Evolutionary conservation across 2,888 invertebrate genomes (phyloP).

Genomic region (Molorchus minor): DNA sequence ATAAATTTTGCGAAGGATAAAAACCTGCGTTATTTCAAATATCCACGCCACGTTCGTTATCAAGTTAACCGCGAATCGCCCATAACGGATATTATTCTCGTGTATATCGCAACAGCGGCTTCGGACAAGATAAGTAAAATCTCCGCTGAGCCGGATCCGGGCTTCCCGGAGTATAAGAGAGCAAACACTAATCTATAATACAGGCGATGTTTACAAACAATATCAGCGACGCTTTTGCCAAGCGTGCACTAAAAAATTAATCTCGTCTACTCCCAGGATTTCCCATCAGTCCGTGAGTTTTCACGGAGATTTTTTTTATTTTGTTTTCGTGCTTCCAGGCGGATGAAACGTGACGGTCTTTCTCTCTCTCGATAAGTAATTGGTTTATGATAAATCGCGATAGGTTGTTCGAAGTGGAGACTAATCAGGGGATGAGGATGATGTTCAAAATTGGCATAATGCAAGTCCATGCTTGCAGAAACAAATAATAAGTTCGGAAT

Average conservation of each 20-base stretch:
- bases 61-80: too few species aligned
- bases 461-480: too few species aligned
- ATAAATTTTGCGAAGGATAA: too few species aligned
- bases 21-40: too few species aligned
- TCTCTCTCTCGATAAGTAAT: constrained; percentile 9
- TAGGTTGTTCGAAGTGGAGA: too few species aligned
- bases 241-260: constrained; percentile 6
- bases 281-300: neutral
- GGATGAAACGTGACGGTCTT: neutral
- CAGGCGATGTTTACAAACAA: constrained; percentile 5
- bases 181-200: constrained; percentile 9
- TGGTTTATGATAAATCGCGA: constrained; percentile 3
- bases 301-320: constrained; percentile 1
- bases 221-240: neutral
- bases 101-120: too few species aligned
- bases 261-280: neutral
- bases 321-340: neutral
- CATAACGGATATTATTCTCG: too few species aligned
- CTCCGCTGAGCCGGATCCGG: neutral
- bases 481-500: too few species aligned
- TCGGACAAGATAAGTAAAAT: neutral
- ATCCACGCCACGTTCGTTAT: too few species aligned
- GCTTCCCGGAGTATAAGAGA: neutral
- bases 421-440: too few species aligned
- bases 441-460: too few species aligned